Base-by-base conservation (phyloP, 2,113 vertebrate genomes). In the Himantopus leucocephalus region DNA sequence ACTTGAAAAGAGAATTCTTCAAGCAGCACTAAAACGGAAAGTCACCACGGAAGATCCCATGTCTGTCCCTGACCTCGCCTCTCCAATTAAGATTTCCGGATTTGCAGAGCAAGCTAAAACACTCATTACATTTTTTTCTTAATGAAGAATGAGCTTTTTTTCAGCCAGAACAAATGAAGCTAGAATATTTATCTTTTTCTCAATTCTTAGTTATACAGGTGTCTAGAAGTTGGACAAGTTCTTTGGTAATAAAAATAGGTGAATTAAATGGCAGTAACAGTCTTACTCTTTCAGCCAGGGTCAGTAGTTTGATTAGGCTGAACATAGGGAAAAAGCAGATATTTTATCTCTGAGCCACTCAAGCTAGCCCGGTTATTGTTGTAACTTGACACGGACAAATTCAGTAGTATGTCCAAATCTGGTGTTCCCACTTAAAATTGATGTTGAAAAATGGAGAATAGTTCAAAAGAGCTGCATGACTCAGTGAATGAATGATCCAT, bases 381-480 rank as follows among this genome's bases (percentile, higher is more conserved):
- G 58, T 64, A 82, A 85, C 24, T 76, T 82, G 92, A 90, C 70
- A 62, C 41, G 78, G 95, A 75, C 47, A 95, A 95, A 92, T 90
- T 81, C 27, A 75, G 30, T 75, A 87, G 9, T 67, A 39, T 45
- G 43, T 72, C 70, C 77, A 92, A 86, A 94, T 78, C 56, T 0
- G 0, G 24, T 72, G 66, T 78, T 91, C 39, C 58, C 64, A 78
- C 70, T 91, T 91, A 86, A 92, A 95, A 63, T 0, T 89, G 75
- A 81, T 91, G 58, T 39, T 94, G 70, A 95, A 92, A 89, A 96
- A 92, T 82, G 70, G 27, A n/a, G 13, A 92, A 68, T 39, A 95
- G 48, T 89, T 96, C 84, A 91, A 96, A 96, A 94, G 64, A 88
- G 26, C 64, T 90, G 72, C 45, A 72, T 87, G 77, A 85, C 41